Evolutionary conservation across 53 echinoderm and acorn worm genomes (phyloP).

Genomic region (Glandiceps talaboti): DNA sequence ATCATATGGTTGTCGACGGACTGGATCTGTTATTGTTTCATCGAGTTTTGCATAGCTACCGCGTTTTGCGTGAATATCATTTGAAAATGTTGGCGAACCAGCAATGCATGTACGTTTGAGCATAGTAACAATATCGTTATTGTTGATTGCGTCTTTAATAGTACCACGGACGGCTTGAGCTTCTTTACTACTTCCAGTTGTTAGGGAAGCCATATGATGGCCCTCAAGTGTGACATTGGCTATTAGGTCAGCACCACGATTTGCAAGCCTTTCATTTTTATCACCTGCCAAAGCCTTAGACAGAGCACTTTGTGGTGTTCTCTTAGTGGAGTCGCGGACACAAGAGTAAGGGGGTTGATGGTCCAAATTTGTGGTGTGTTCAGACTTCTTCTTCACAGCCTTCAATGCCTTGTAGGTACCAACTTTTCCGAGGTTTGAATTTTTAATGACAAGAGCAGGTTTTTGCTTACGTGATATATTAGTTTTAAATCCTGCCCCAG

Average conservation of each 20-base stretch:
- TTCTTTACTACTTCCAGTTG: neutral
- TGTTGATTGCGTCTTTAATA: neutral
- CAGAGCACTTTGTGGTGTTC: too few relatives aligned
- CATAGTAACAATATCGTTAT: neutral
- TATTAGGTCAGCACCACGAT: neutral
- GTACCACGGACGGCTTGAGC: neutral
- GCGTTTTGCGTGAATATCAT: neutral
- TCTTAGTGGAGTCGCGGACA: neutral
- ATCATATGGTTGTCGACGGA: neutral
- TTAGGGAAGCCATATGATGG: neutral
- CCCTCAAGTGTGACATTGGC: neutral
- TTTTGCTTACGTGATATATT: neutral
- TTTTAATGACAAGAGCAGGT: neutral
- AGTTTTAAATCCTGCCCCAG: neutral
- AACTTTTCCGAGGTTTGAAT: neutral
- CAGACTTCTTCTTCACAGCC: neutral
- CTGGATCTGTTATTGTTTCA: neutral
- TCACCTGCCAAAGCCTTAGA: neutral
- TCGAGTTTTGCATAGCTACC: neutral
- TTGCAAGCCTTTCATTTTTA: neutral
- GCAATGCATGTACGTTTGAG: neutral
- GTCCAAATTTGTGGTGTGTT: neutral
- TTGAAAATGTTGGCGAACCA: neutral
- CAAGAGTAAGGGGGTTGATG: neutral
- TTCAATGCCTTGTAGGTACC: neutral